Evolutionary conservation across 2,888 invertebrate genomes (phyloP).

Genomic region (Entomobrya multifasciata): DNA sequence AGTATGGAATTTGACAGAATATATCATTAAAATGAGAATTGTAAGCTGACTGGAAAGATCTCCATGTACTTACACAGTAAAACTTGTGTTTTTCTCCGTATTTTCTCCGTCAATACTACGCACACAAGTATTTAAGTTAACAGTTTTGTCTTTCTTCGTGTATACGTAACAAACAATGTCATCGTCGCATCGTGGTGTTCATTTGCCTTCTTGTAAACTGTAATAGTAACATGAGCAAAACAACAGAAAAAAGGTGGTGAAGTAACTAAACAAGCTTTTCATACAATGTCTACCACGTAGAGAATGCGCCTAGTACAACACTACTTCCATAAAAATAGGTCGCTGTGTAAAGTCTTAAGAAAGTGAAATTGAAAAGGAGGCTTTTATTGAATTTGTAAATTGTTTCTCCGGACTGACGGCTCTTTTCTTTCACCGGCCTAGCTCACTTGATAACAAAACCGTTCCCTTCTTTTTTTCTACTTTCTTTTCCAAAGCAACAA

Average conservation of each 20-base stretch:
- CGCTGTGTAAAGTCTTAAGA: constrained; percentile 58
- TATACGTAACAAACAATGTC: neutral
- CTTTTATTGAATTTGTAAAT: constrained; percentile 70
- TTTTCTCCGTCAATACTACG: neutral
- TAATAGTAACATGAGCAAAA: too few species aligned
- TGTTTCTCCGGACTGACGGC: constrained; percentile 70
- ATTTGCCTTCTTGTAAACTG: too few species aligned
- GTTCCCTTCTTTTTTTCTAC: neutral
- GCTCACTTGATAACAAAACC: constrained; percentile 53
- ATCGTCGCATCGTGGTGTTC: constrained; percentile 9
- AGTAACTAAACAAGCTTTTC: neutral
- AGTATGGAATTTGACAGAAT: constrained; percentile 43
- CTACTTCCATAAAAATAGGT: constrained; percentile 55
- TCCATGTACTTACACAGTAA: constrained; percentile 11
- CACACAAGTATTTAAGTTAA: neutral
- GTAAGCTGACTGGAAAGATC: constrained; percentile 38
- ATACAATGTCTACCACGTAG: too few species aligned
- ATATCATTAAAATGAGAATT: constrained; percentile 55
- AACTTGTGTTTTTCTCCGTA: constrained; percentile 15
- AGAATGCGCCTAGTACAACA: neutral
- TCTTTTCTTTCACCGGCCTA: constrained; percentile 68
- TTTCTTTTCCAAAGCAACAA: neutral
- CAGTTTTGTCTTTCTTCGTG: neutral
- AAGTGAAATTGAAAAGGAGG: constrained; percentile 66
- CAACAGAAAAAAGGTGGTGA: too few species aligned